These are phyloP conservation scores for Hesperia comma DNA, from an alignment of 2,888 invertebrate species.

Conservation along the genomic window DNA sequence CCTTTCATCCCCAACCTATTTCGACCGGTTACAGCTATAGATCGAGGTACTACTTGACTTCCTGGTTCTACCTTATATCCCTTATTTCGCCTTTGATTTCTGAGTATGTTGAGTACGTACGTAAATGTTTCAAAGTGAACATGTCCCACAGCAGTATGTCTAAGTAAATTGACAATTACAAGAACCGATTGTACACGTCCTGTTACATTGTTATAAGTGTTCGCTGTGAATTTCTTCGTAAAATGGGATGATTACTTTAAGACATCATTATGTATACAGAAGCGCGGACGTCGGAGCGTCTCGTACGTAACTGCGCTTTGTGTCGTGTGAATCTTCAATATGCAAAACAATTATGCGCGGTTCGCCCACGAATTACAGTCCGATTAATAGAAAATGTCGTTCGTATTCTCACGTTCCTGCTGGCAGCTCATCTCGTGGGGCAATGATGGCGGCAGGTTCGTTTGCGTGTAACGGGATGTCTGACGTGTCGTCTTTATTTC, in stretches of 20 bases:
- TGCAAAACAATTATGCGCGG: slow-evolving; percentile 32
- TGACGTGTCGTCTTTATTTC: not conserved
- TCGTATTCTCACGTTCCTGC: slow-evolving; percentile 33
- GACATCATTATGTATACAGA: slow-evolving; percentile 31
- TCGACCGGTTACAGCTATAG: no score
- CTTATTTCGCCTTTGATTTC: no score
- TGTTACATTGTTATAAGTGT: not conserved
- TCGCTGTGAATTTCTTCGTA: slow-evolving; percentile 26
- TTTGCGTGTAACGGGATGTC: slow-evolving; percentile 17
- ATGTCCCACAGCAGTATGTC: no score
- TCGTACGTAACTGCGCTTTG: slow-evolving; percentile 26
- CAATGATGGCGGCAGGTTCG: slow-evolving; percentile 1
- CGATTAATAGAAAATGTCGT: slow-evolving; percentile 35
- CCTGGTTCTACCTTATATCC: no score
- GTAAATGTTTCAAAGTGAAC: no score
- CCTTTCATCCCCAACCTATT: no score
- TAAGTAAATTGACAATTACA: not conserved
- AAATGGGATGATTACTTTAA: slow-evolving; percentile 33
- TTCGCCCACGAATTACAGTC: slow-evolving; percentile 29
- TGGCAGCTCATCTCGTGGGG: slow-evolving; percentile 4
- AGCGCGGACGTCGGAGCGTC: slow-evolving; percentile 3
- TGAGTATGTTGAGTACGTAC: no score
- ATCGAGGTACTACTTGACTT: no score
- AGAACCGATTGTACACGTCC: not conserved
- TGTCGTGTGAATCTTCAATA: slow-evolving; percentile 35